Conservation (phyloP, 2,113 vertebrate species). For the Reinhardtius hippoglossoides region DNA sequence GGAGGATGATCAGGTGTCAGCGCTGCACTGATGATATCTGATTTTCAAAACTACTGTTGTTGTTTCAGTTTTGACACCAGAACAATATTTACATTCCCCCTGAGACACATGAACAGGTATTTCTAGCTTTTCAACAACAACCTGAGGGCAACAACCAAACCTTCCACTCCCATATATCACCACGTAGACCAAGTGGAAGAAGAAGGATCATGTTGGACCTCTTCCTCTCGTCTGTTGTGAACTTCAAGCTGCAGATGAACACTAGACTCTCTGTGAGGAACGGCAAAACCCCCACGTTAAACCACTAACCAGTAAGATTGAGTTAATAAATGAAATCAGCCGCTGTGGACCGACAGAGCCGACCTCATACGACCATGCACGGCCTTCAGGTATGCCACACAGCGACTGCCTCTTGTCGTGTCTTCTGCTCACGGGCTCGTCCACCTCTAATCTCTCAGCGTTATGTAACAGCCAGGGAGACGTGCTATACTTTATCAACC, state of each 20-base stretch:
- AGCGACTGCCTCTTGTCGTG: background rate
- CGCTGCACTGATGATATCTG: too few relatives aligned
- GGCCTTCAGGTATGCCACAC: conserved; percentile 13
- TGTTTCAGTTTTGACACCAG: too few relatives aligned
- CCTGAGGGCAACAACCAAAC: too few relatives aligned
- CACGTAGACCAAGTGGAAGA: conserved; percentile 32
- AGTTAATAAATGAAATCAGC: conserved; percentile 3
- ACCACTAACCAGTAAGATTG: background rate
- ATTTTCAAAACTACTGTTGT: too few relatives aligned
- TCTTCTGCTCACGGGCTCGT: background rate
- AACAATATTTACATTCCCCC: too few relatives aligned
- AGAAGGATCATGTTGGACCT: conserved; percentile 7
- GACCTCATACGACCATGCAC: background rate
- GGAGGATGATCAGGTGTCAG: too few relatives aligned
- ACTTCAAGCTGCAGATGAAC: conserved; percentile 8
- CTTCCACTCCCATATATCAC: too few relatives aligned
- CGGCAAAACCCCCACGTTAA: background rate
- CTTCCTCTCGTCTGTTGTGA: conserved; percentile 23
- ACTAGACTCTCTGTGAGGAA: conserved; percentile 1
- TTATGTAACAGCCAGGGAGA: conserved; percentile 33
- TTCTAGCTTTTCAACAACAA: too few relatives aligned
- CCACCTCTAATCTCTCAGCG: conserved; percentile 13
- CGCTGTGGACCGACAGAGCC: background rate
- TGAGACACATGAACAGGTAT: too few relatives aligned
- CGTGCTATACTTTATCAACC: conserved; percentile 17